Conservation (phyloP, 1,140 invertebrate species). For the Pissodes strobi region DNA sequence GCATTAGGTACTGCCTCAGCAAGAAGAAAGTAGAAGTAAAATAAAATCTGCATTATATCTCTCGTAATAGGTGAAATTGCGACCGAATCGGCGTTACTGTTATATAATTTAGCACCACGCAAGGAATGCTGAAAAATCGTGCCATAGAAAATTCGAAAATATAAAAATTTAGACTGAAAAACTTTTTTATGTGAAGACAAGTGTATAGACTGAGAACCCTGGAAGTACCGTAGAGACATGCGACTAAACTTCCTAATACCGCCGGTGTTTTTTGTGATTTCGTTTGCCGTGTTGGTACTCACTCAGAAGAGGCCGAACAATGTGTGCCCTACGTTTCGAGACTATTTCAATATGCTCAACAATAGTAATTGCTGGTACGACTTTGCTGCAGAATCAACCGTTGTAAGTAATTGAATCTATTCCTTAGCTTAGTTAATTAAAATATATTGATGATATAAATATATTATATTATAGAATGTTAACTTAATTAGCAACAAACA, state of each 20-base stretch:
- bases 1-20: not conserved
- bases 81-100: not conserved
- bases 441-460: not conserved
- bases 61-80: conserved; percentile 22
- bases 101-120: conserved; percentile 10
- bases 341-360: conserved; percentile 49
- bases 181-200: no score
- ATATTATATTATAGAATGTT: not conserved
- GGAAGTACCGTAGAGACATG: no score
- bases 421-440: no score
- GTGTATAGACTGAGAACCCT: no score
- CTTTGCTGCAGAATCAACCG: conserved; percentile 46
- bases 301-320: conserved; percentile 42
- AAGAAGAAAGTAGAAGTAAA: conserved; percentile 22
- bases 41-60: conserved; percentile 26
- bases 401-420: no score
- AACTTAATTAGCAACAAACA: no score
- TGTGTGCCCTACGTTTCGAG: conserved; percentile 50
- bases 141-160: not conserved
- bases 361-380: conserved; percentile 53
- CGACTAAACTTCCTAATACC: no score
- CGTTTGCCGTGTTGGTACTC: not conserved
- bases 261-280: not conserved
- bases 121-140: not conserved
- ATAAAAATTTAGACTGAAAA: not conserved